Conservation (phyloP, 2,113 vertebrate species). For the Salminus brasiliensis region DNA sequence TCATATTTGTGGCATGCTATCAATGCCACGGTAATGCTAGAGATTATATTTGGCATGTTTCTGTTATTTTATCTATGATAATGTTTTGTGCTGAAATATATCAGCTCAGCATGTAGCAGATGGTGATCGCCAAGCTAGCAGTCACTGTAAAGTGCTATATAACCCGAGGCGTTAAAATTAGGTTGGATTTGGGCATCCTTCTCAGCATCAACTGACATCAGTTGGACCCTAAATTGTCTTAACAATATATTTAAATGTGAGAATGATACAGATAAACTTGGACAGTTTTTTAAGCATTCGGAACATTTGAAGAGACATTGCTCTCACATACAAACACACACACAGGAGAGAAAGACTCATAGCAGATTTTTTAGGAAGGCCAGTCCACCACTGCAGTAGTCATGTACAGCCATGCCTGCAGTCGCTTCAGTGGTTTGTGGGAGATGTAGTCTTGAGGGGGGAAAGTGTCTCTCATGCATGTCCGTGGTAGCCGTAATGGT, state of each 20-base stretch:
- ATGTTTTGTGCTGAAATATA: no score
- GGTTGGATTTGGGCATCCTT: no score
- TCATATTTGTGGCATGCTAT: no score
- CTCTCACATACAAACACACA: constrained; percentile 1
- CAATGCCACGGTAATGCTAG: no score
- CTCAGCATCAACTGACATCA: neutral
- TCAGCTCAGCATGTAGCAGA: no score
- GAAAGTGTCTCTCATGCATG: constrained; percentile 66
- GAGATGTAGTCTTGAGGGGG: constrained; percentile 32
- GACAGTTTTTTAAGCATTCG: neutral
- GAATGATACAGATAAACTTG: neutral
- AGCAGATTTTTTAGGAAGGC: constrained; percentile 45
- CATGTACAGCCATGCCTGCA: constrained; percentile 47
- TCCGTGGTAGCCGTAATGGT: constrained; percentile 79
- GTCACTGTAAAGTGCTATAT: neutral
- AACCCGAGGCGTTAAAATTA: no score
- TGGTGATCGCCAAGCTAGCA: no score
- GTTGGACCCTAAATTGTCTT: neutral
- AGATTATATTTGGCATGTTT: no score
- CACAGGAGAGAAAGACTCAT: constrained; percentile 42
- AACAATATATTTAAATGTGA: no score
- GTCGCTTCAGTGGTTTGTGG: constrained; percentile 70
- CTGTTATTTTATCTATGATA: no score
- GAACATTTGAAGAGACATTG: neutral
- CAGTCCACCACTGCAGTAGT: constrained; percentile 15